These are phyloP conservation scores for Triplophysa dalaica DNA, from an alignment of 2,113 vertebrate species.

Conservation along the genomic window DNA sequence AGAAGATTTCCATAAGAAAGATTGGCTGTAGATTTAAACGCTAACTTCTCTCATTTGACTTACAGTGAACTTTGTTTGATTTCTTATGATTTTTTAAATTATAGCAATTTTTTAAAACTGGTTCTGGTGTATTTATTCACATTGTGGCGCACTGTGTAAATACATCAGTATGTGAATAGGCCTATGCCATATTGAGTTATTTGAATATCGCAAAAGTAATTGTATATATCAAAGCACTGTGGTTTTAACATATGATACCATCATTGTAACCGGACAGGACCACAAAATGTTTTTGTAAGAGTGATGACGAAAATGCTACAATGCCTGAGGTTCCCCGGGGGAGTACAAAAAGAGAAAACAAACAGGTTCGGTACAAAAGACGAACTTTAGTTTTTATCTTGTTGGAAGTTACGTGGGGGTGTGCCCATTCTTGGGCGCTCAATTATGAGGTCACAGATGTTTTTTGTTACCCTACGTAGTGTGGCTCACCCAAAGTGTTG, in stretches of 20 bases:
- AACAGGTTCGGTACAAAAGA: background rate
- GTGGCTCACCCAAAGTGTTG: background rate
- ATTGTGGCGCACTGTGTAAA: background rate
- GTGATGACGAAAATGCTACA: background rate
- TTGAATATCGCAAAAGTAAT: background rate
- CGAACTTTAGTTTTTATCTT: background rate
- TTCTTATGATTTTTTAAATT: background rate
- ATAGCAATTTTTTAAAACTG: no score
- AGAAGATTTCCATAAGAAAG: slow-evolving; percentile 3
- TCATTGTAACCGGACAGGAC: no score
- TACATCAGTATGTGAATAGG: background rate
- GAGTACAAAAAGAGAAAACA: background rate
- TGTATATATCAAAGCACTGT: no score
- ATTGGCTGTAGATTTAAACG: background rate
- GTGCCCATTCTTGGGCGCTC: background rate
- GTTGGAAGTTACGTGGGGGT: background rate
- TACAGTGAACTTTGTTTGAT: background rate
- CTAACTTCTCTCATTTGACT: background rate
- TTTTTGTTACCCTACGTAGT: background rate
- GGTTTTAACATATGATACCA: no score
- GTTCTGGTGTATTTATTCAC: no score
- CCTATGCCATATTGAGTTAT: no score
- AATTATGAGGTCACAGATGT: slow-evolving; percentile 37
- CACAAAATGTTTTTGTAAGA: background rate
- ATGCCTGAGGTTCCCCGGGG: background rate